A percentile compares a stretch with the other conserved stretches of the same genome.
Evolutionary conservation across 2,113 vertebrate species (phyloP).

Genomic region (Apaloderma vittatum): DNA sequence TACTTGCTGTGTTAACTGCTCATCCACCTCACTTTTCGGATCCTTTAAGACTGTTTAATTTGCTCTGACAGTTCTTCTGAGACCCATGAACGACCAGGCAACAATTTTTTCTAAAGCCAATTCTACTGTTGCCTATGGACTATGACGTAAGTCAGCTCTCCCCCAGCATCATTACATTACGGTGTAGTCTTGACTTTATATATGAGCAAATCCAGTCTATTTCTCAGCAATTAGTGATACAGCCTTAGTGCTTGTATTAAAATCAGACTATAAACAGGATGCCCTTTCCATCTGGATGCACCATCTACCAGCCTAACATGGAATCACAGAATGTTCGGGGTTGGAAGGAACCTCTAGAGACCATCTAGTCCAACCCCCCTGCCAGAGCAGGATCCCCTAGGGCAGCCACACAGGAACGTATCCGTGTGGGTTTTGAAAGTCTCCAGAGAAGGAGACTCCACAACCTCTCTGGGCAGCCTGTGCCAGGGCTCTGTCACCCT

Average conservation of each 20-base stretch:
- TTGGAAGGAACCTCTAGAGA: no score
- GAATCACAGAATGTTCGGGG: no score
- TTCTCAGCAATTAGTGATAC: fast-evolving
- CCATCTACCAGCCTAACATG: fast-evolving
- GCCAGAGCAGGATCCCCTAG: no score
- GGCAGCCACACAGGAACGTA: no score
- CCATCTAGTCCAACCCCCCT: no score
- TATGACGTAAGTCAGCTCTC: fast-evolving
- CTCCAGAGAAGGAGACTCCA: no score
- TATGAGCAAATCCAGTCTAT: fast-evolving
- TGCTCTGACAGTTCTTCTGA: neutral
- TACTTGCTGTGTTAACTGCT: neutral
- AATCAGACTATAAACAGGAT: fast-evolving
- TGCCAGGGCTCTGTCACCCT: no score
- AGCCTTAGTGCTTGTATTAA: fast-evolving
- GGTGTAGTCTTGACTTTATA: fast-evolving
- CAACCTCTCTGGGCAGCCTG: no score
- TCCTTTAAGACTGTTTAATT: neutral
- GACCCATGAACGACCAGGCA: fast-evolving
- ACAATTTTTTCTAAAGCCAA: neutral
- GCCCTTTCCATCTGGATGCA: fast-evolving
- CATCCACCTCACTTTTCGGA: neutral
- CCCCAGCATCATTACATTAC: fast-evolving
- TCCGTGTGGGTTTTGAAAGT: no score
- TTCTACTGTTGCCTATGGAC: fast-evolving